Evolutionary conservation across 2,797 vertebrate genomes (phyloP).

Genomic region (Okamejei kenojei): DNA sequence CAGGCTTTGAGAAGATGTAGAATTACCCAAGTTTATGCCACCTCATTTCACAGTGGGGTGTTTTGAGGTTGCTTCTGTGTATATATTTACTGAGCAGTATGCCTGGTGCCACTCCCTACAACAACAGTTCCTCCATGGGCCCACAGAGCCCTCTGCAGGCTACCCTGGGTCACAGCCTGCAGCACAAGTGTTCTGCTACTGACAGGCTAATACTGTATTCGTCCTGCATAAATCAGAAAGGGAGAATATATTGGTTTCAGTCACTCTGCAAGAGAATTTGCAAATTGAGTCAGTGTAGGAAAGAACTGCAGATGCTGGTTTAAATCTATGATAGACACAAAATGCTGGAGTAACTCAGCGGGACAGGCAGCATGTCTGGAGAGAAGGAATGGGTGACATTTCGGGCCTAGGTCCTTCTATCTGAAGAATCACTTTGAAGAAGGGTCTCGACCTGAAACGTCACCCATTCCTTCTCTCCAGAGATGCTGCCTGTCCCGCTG

Average conservation of each 20-base stretch:
- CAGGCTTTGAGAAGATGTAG: background rate
- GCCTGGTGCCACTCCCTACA: slow-evolving; percentile 64
- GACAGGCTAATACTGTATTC: background rate
- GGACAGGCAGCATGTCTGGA: too few species aligned
- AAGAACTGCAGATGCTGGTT: too few species aligned
- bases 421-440: too few species aligned
- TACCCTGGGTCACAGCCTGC: background rate
- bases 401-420: too few species aligned
- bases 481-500: too few species aligned
- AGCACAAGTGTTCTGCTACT: background rate
- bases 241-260: background rate
- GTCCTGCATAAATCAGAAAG: background rate
- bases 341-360: too few species aligned
- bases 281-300: background rate
- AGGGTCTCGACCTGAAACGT: too few species aligned
- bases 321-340: too few species aligned
- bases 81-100: slow-evolving; percentile 73
- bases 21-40: background rate
- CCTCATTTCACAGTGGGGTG: background rate
- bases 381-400: too few species aligned
- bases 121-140: slow-evolving; percentile 50
- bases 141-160: slow-evolving; percentile 69
- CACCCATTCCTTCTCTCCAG: too few species aligned
- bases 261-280: background rate
- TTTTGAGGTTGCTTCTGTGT: slow-evolving; percentile 17